Evolutionary conservation across 2,113 vertebrate species (phyloP).

Genomic region (Notothenia rossii): DNA sequence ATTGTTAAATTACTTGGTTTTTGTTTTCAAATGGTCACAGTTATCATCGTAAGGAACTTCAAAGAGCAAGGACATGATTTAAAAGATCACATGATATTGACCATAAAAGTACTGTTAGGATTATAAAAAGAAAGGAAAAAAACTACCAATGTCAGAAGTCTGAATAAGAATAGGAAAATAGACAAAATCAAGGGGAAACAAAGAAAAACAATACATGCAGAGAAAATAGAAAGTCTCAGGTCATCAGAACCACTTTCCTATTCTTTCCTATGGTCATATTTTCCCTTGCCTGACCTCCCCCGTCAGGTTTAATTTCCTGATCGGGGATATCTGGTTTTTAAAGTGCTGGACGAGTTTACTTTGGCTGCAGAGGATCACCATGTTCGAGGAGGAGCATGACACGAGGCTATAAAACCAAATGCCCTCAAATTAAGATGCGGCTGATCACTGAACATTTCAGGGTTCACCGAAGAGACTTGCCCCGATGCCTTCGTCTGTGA

Average conservation of each 20-base stretch:
- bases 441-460: conserved; percentile 52
- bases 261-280: conserved; percentile 60
- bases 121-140: not conserved
- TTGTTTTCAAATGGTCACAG: not conserved
- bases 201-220: not conserved
- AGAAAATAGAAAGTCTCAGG: conserved; percentile 14
- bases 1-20: not conserved
- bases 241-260: conserved; percentile 31
- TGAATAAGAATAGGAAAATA: not conserved
- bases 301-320: conserved; percentile 70
- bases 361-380: conserved; percentile 51
- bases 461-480: conserved; percentile 47
- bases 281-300: conserved; percentile 56
- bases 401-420: conserved; percentile 24
- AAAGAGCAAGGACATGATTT: not conserved
- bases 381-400: conserved; percentile 19
- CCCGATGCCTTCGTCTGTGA: conserved; percentile 1
- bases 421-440: conserved; percentile 51
- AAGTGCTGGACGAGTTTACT: conserved; percentile 61
- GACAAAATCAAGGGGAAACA: not conserved
- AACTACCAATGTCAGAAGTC: not conserved
- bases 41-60: not conserved
- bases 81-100: not conserved
- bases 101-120: not conserved
- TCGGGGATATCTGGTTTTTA: conserved; percentile 57